Evolutionary conservation across 2,888 invertebrate species (phyloP), one percentile per base, ranked within the genome.

Genomic region (Perdita meconis): DNA sequence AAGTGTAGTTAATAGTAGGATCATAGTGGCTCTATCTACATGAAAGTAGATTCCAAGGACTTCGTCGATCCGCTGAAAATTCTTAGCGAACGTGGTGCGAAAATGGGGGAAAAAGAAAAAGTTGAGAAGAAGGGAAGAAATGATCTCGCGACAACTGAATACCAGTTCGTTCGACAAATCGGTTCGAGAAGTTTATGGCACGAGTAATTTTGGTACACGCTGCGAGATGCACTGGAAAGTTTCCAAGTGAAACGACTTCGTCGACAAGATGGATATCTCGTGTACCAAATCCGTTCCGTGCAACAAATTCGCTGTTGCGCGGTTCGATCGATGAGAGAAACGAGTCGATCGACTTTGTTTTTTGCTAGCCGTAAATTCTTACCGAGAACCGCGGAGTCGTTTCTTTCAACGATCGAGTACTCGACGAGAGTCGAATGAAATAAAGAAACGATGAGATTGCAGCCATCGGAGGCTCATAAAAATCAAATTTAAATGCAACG

Each of bases 21-120:
- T 84, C 85, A 82, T 86, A 87, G 83, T 16, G 36, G 84, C 53
- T 70, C 69, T 86, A 89, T 86, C 85, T 88, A 89, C 86, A 87
- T 87, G 26, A 64, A 83, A 38, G 61, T 47, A 50, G 26, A 51
- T 65, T 51, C 57, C 64, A 26, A 65, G 69, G 19, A 40, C 16
- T 73, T 51, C 76, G 26, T 63, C 67, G 47, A 56, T 40, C 60
- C 44, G 44, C 30, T 61, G 65, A 66, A 53, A 64, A 47, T 57
- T 66, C 38, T 61, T 51, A 8, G n/a, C 13, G 59, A 65, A 34
- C 38, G 30, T 24, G 40, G 19, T 24, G 36, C 44, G 22, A 22
- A 50, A 56, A 61, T 38, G 47, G 55, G 47, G 36, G 19, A n/a
- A 51, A 13, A 53, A 44, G 24, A 53, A 12, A 24, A 47, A 13